phyloP scores from a whole-genome alignment of 1,140 invertebrate species.

The Phenacoccus solenopsis region DNA sequence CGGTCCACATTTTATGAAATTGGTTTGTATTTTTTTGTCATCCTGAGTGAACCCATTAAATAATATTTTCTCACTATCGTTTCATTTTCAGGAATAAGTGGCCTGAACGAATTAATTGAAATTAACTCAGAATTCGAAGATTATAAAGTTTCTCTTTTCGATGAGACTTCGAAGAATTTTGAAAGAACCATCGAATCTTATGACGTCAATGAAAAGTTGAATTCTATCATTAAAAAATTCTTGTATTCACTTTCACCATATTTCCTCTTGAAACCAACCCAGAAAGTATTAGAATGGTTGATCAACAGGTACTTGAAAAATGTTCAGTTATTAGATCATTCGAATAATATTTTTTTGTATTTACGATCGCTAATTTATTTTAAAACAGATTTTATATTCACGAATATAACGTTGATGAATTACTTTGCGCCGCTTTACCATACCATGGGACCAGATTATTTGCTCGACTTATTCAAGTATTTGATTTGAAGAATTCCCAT shows the following conservation, averaged over 20 bases:
- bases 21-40: conserved; percentile 38
- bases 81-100: conserved; percentile 44
- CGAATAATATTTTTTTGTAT: neutral
- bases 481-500: conserved; percentile 43
- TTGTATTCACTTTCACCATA: conserved; percentile 71
- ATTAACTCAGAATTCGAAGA: conserved; percentile 55
- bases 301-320: conserved; percentile 46
- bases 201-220: conserved; percentile 60
- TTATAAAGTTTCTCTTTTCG: conserved; percentile 66
- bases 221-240: conserved; percentile 66
- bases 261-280: conserved; percentile 64
- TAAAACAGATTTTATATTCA: conserved; percentile 65
- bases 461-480: conserved; percentile 61
- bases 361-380: neutral
- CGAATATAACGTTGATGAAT: conserved; percentile 66
- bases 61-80: conserved; percentile 18
- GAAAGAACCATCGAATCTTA: conserved; percentile 64
- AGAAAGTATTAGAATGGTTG: conserved; percentile 88
- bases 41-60: neutral
- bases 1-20: conserved; percentile 70
- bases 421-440: conserved; percentile 68
- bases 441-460: conserved; percentile 87
- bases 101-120: conserved; percentile 63
- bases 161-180: conserved; percentile 52
- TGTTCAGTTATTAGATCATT: neutral